Conservation (phyloP, 1,140 invertebrate species). For the Nephila pilipes region DNA sequence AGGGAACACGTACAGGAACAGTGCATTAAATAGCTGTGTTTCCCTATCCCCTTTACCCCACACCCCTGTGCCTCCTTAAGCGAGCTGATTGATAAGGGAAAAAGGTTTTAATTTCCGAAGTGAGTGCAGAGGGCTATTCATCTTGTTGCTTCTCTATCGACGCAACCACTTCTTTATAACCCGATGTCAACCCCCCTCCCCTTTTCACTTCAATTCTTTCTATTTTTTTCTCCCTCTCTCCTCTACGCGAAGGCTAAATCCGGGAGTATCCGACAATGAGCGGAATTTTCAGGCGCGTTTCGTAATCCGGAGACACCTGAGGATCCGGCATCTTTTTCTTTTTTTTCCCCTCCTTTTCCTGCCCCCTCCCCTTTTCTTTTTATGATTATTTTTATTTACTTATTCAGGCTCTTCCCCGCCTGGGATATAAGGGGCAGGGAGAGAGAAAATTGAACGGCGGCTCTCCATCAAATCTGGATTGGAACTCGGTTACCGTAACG, state of each 20-base stretch:
- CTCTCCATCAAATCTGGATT: constrained; percentile 75
- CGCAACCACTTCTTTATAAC: constrained; percentile 63
- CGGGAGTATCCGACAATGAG: constrained; percentile 62
- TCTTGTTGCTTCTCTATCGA: constrained; percentile 61
- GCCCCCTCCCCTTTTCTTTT: background rate
- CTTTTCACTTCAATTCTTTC: constrained; percentile 13
- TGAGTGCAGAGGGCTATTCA: constrained; percentile 60
- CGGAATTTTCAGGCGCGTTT: constrained; percentile 60
- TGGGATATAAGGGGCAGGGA: constrained; percentile 28
- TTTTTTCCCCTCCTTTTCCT: background rate
- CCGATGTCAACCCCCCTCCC: constrained; percentile 22
- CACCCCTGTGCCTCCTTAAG: constrained; percentile 52
- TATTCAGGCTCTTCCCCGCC: constrained; percentile 46
- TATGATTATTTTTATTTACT: constrained; percentile 66
- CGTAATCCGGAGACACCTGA: constrained; percentile 75
- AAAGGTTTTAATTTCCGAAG: constrained; percentile 76
- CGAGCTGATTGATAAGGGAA: constrained; percentile 73
- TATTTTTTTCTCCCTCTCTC: background rate
- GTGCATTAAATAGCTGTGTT: constrained; percentile 73
- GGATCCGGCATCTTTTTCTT: constrained; percentile 34
- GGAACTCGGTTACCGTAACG: constrained; percentile 75
- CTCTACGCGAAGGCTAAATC: constrained; percentile 43
- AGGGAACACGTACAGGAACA: constrained; percentile 53
- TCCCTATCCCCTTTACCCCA: constrained; percentile 34
- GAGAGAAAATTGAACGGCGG: constrained; percentile 65